These are phyloP conservation scores for Mola mola DNA, from an alignment of 2,113 vertebrate species.

Conservation along the genomic window DNA sequence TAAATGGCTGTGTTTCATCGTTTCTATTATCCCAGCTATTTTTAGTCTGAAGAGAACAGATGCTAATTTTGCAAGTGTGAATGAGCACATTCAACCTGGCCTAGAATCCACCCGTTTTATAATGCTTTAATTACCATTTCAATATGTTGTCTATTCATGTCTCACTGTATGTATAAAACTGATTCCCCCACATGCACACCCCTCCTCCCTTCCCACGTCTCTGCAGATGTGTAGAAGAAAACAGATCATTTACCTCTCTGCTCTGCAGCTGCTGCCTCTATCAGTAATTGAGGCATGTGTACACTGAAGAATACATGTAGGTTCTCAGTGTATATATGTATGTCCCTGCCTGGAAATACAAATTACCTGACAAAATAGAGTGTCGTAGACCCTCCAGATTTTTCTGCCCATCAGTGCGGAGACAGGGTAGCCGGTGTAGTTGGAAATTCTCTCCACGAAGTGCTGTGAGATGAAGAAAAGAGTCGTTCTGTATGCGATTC, in stretches of 20 bases:
- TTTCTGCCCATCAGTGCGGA: conserved; percentile 62
- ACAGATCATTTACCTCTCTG: conserved; percentile 1
- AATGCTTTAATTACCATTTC: conserved; percentile 64
- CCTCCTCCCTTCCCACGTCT: not conserved
- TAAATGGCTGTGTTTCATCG: conserved; percentile 45
- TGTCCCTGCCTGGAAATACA: no score
- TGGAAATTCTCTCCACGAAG: conserved; percentile 70
- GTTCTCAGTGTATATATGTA: no score
- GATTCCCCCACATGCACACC: conserved; percentile 5
- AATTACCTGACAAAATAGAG: conserved; percentile 76
- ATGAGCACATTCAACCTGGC: conserved; percentile 61
- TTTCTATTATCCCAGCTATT: conserved; percentile 65
- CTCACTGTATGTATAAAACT: conserved; percentile 32
- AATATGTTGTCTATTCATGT: conserved; percentile 57
- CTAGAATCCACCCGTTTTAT: conserved; percentile 51
- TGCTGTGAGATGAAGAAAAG: conserved; percentile 44
- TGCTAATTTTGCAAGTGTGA: conserved; percentile 72
- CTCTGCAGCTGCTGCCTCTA: conserved; percentile 13
- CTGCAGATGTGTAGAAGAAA: conserved; percentile 26
- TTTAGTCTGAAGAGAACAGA: conserved; percentile 74
- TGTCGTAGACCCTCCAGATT: conserved; percentile 72
- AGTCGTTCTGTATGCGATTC: no score
- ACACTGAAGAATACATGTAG: conserved; percentile 2
- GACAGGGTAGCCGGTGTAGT: conserved; percentile 71
- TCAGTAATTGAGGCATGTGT: conserved; percentile 3